phyloP scores from a whole-genome alignment of 2,797 vertebrate genomes.

The Lacerta agilis region DNA sequence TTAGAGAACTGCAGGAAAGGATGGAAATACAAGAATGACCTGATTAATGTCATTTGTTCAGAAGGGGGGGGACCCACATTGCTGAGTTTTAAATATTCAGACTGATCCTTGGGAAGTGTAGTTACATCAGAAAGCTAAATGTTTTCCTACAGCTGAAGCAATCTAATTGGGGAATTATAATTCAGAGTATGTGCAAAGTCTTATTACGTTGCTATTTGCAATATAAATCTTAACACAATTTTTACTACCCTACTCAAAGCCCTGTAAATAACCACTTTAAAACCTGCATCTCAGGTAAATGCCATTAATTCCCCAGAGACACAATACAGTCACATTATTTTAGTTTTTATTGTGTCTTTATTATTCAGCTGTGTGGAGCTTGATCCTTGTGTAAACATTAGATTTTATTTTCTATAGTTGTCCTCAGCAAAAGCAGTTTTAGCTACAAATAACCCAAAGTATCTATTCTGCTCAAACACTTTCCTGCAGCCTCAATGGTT shows the following conservation, averaged over 20 bases:
- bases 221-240: slow-evolving; percentile 50
- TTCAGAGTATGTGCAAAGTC: slow-evolving; percentile 48
- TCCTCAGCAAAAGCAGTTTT: background rate
- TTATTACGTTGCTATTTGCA: slow-evolving; percentile 28
- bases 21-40: slow-evolving; percentile 2
- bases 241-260: slow-evolving; percentile 36
- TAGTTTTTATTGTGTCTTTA: slow-evolving; percentile 27
- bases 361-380: slow-evolving; percentile 42
- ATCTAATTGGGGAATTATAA: slow-evolving; percentile 38
- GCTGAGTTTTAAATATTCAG: slow-evolving; percentile 47
- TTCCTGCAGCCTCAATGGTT: background rate
- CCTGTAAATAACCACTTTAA: slow-evolving; percentile 61
- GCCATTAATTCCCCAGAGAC: slow-evolving; percentile 55
- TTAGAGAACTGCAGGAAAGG: background rate
- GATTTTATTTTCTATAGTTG: slow-evolving; percentile 20
- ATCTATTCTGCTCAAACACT: background rate
- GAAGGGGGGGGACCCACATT: slow-evolving; percentile 12
- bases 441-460: slow-evolving; percentile 7
- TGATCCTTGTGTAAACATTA: slow-evolving; percentile 47
- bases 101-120: slow-evolving; percentile 21
- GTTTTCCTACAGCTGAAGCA: slow-evolving; percentile 39
- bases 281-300: slow-evolving; percentile 58
- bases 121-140: slow-evolving; percentile 57
- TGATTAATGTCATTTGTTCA: slow-evolving; percentile 40
- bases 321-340: slow-evolving; percentile 43